These are phyloP conservation scores for Lordiphosa fenestrarum DNA, from an alignment of 2,888 invertebrate genomes.

Conservation along the genomic window DNA sequence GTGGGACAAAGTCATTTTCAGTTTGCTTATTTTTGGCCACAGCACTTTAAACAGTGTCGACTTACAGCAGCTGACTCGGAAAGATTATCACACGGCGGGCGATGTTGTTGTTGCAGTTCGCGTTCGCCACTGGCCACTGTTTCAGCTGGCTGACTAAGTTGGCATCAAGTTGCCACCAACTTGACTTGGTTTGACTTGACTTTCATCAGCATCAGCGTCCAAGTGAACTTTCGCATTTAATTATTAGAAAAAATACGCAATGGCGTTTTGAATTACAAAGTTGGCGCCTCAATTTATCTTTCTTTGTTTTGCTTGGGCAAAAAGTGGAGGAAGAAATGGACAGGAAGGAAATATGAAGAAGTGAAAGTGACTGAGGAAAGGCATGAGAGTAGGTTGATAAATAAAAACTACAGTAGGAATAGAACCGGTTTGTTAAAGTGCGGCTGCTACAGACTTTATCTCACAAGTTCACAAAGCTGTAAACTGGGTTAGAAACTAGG, in stretches of 20 bases:
- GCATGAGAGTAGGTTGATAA: slow-evolving; percentile 2
- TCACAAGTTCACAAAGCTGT: no score
- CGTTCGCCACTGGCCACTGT: slow-evolving; percentile 25
- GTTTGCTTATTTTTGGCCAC: slow-evolving; percentile 27
- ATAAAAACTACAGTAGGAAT: background rate
- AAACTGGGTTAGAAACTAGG: no score
- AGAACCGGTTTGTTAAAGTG: no score
- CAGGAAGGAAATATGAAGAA: slow-evolving; percentile 13
- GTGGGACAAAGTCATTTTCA: slow-evolving; percentile 15
- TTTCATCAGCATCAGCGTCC: slow-evolving; percentile 47
- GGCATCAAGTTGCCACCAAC: slow-evolving; percentile 52
- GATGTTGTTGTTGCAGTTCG: no score
- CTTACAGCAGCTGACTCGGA: slow-evolving; percentile 41
- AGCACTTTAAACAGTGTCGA: slow-evolving; percentile 46
- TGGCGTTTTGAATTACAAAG: slow-evolving; percentile 35
- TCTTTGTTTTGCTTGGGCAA: slow-evolving; percentile 1
- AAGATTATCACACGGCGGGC: slow-evolving; percentile 27
- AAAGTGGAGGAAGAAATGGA: background rate
- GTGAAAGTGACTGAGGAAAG: background rate
- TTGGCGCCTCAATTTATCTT: slow-evolving; percentile 21
- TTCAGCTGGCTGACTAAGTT: slow-evolving; percentile 39
- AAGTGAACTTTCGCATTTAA: slow-evolving; percentile 42
- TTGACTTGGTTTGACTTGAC: slow-evolving; percentile 40
- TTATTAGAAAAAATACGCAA: slow-evolving; percentile 46
- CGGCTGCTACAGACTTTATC: no score